Base-by-base conservation (phyloP, 2,113 vertebrate genomes). In the Labeo catla region DNA sequence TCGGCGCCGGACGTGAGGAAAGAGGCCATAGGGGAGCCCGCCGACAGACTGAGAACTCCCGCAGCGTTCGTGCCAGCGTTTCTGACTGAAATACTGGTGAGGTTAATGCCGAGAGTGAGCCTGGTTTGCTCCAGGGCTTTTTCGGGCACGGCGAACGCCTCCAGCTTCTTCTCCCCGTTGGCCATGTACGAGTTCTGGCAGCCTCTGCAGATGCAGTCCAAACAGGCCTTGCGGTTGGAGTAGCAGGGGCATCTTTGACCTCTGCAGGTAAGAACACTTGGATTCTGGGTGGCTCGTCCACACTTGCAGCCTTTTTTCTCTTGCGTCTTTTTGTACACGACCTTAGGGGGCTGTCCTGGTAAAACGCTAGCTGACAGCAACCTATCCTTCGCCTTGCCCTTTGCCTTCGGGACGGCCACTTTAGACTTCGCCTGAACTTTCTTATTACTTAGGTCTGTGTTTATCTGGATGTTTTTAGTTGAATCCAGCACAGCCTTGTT, bases 101-200 rank as follows among this genome's bases (percentile, higher is more conserved):
- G 96, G 87, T 98, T 99, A 96, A 99, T 99, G 95, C 98, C 98
- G 91, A 99, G 96, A 81, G 98, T 99, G 90, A 99, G 97, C 93
- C 98, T 93, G 73, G 97, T 99, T 96, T 99, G 98, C 95, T 99
- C 98, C 94, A 99, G 95, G 91, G 98, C 98, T 93, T 99, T 99
- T 94, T 99, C 98, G 86, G 98, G 98, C 93, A 99, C 98, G 11
- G 98, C 98, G 90, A 99, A 99, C 63, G 98, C 98, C 95, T 99
- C 98, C 39, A 99, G 95, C 94, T 99, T 99, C 94, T 99, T 99
- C 95, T 99, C 98, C 59, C 98, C 98, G 12, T 99, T 99, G 91
- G 97, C 98, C 98, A 98, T 99, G 94, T 98, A 99, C 4, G 98
- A 99, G 95, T 99, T 99, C 96, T 99, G 98, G 96, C 98, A 99